Base-by-base conservation (phyloP, 2,888 invertebrate genomes). In the Luperina testacea region DNA sequence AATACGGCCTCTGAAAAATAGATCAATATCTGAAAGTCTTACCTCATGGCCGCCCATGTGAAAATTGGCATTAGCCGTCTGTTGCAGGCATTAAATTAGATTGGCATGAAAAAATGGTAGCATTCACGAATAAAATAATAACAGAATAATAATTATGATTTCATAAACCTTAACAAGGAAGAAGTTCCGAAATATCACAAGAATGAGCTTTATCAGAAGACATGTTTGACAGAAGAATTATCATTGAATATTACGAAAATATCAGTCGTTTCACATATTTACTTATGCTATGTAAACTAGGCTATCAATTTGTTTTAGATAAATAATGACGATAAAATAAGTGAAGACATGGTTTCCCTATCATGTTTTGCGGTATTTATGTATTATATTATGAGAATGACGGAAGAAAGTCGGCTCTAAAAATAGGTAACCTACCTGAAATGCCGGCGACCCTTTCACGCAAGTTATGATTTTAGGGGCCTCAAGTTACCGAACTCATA, bases 291-390 rank as follows among this genome's bases (percentile, higher is more conserved):
- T 64, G 8, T 71, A 57, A 84, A 77, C 59, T 78, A 73, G 75
- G 77, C n/a, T 67, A 81, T 84, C 67, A 71, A 75, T 78, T 61
- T 71, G 7, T 77, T 53, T 68, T 9, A 27, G 45, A 78, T 59
- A 65, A 75, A 75, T 24, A 61, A 32, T 53, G 57, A n/a, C 53
- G 65, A 51, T 85, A 68, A 78, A 13, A 72, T 53, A 65, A 73
- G 32, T n/a, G 38, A 53, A 53, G n/a, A 8, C 59, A 38, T 42
- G 9, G 51, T 45, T 45, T 63, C 4, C 9, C 5, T 15, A 53
- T n/a, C 6, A 63, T 64, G 5, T 65, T 53, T 7, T 13, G 7
- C 45, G 45, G 57, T 51, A 48, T 20, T 0, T 15, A 20, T 7
- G 4, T 32, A 32, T 32, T 24, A 51, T 5, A 1, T 71, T 45